Conservation (phyloP, 2,113 vertebrate species). For the Marmota monax region DNA sequence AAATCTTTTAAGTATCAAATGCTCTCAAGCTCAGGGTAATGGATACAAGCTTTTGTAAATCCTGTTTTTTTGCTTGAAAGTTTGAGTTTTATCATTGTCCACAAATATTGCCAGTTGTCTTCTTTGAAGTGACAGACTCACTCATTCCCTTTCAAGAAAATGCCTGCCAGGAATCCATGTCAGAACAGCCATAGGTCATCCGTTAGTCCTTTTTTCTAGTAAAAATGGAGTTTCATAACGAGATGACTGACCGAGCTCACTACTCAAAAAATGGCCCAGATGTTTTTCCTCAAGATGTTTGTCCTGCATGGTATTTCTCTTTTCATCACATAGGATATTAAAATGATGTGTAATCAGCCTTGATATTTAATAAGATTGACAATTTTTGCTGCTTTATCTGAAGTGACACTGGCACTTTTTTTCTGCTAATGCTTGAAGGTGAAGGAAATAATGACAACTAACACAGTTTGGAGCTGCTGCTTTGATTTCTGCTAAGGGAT, state of each 20-base stretch:
- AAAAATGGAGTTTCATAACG: neutral
- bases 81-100: neutral
- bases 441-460: neutral
- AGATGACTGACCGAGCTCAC: neutral
- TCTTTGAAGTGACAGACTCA: neutral
- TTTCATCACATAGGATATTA: neutral
- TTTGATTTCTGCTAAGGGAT: neutral
- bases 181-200: neutral
- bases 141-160: neutral
- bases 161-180: neutral
- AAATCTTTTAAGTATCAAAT: neutral
- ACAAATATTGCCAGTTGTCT: neutral
- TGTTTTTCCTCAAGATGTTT: neutral
- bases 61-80: neutral
- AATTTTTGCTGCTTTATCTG: neutral
- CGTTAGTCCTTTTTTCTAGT: neutral
- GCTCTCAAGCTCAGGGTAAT: neutral
- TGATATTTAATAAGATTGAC: neutral
- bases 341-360: neutral
- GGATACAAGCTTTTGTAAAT: neutral
- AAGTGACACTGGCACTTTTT: neutral
- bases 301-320: fast-evolving
- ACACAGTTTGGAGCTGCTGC: neutral
- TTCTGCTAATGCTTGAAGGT: neutral
- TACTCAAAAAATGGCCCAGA: neutral